Percentiles rank a stretch among this genome's conserved stretches.
Conservation (phyloP, 2,113 vertebrate species). For the Alethe castanea region DNA sequence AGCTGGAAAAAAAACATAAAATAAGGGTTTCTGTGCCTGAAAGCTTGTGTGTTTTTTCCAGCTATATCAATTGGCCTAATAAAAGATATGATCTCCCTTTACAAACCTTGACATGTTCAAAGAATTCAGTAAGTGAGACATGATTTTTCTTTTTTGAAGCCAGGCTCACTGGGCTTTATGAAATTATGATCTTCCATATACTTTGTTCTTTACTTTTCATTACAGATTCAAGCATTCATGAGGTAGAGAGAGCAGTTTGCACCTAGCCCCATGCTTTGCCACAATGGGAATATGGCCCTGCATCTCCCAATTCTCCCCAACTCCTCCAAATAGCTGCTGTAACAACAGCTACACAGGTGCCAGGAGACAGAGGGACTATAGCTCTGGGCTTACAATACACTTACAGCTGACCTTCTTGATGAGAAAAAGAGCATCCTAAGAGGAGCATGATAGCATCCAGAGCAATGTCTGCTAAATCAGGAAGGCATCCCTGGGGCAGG, state of each 20-base stretch:
- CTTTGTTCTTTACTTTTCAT: background rate
- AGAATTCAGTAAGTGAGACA: constrained; percentile 14
- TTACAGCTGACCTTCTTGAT: background rate
- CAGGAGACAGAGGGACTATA: background rate
- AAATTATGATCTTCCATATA: background rate
- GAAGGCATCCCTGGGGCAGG: background rate
- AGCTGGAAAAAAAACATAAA: constrained; percentile 27
- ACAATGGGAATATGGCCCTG: background rate
- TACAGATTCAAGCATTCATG: background rate
- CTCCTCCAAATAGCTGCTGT: background rate
- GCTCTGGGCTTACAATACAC: background rate
- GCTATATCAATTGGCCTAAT: constrained; percentile 4
- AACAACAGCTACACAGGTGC: background rate
- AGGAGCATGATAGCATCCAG: background rate
- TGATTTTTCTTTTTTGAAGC: constrained; percentile 48
- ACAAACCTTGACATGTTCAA: constrained; percentile 49
- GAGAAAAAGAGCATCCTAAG: background rate
- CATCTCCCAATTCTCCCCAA: background rate
- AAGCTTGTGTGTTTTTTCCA: constrained; percentile 48
- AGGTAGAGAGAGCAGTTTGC: background rate
- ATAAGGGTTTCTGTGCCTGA: constrained; percentile 17
- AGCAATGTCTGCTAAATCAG: background rate
- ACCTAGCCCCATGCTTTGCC: background rate
- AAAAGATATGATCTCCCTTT: constrained; percentile 50
- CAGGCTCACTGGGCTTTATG: background rate